Evolutionary conservation across 2,113 vertebrate species (phyloP).

Genomic region (Colinus virginianus): DNA sequence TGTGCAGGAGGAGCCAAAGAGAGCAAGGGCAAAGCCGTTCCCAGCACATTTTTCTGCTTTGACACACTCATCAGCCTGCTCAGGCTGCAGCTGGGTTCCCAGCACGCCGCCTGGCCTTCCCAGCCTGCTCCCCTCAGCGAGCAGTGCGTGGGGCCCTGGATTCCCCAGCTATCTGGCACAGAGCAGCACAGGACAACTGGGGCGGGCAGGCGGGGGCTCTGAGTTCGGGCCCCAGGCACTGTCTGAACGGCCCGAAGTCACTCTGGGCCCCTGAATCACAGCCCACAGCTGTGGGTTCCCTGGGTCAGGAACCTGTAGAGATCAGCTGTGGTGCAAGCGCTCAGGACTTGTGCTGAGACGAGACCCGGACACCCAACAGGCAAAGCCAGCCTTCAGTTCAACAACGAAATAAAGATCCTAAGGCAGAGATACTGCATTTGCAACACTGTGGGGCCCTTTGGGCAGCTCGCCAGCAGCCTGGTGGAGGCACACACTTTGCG

Average conservation of each 20-base stretch:
- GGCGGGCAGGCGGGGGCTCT: not conserved
- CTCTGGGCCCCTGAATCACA: rapidly evolving
- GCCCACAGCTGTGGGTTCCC: not conserved
- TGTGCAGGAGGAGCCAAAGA: not conserved
- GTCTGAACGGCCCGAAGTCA: not conserved
- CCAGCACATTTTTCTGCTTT: not conserved
- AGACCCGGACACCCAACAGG: not conserved
- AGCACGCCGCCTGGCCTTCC: rapidly evolving
- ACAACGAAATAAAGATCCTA: not conserved
- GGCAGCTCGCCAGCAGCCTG: not conserved
- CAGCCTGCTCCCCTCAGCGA: not conserved
- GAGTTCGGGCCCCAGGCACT: not conserved
- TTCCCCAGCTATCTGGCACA: not conserved
- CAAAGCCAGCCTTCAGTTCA: not conserved
- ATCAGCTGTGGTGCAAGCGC: not conserved
- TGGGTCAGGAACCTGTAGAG: not conserved
- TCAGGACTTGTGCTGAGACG: rapidly evolving
- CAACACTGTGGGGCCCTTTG: rapidly evolving
- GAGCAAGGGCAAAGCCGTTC: not conserved
- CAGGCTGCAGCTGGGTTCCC: not conserved
- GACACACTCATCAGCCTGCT: not conserved
- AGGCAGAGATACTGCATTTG: not conserved
- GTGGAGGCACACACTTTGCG: rapidly evolving
- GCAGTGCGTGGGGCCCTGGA: rapidly evolving
- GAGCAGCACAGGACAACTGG: not conserved